A percentile compares a stretch with the other conserved stretches of the same genome.
These are phyloP conservation scores for Heterotilapia buettikoferi DNA, from an alignment of 2,113 vertebrate genomes.

Conservation along the genomic window DNA sequence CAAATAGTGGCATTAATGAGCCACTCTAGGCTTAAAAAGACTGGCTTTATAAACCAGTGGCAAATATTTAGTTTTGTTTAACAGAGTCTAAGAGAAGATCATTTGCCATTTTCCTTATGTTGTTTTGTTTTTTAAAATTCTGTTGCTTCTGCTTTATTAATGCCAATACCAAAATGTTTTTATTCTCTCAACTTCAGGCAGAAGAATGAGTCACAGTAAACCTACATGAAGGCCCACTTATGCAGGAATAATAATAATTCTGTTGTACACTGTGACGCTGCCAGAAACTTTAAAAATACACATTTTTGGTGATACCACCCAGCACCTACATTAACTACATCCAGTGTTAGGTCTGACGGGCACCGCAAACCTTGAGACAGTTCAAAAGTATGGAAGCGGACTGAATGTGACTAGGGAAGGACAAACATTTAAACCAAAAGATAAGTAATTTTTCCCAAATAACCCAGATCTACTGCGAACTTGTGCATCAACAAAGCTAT, in stretches of 20 bases:
- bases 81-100: neutral
- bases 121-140: neutral
- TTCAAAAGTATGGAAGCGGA: neutral
- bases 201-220: neutral
- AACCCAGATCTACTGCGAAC: neutral
- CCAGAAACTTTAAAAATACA: neutral
- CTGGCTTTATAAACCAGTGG: neutral
- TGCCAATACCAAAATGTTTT: neutral
- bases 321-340: neutral
- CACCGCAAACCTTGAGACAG: neutral
- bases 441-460: neutral
- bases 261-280: neutral
- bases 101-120: neutral
- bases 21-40: neutral
- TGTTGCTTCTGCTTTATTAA: neutral
- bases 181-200: neutral
- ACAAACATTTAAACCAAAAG: neutral
- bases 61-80: neutral
- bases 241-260: neutral
- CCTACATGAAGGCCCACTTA: neutral
- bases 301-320: neutral
- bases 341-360: neutral
- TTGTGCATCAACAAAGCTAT: neutral
- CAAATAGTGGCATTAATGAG: neutral
- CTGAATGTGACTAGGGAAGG: neutral